Base-by-base conservation (phyloP, 2,797 vertebrate genomes). In the Acipenser ruthenus region DNA sequence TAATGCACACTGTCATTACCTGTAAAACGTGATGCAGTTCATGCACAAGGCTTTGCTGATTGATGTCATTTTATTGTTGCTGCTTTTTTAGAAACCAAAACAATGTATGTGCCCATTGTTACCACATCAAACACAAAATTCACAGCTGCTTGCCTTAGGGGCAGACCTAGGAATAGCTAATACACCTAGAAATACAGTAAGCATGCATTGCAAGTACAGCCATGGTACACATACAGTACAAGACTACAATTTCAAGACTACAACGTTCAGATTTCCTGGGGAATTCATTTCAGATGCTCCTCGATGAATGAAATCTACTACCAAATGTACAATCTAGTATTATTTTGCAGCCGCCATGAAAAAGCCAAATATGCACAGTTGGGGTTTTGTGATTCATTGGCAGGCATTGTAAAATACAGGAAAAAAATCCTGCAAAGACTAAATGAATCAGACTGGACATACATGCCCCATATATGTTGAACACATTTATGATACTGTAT, bases 111-210 rank as follows among this genome's bases (percentile, higher is more conserved):
- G 11, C 51, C 48, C 15, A 13, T 11, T 7, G 6, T 64, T 65
- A 60, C 68, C 50, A 70, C 68, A 68, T 63, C 63, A 69, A 72
- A 68, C 68, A 56, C 77, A 74, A 82, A 79, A 85, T 86, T 84
- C 82, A 80, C 76, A 58, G 55, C 55, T 59, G 66, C 69, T 60
- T n/a, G 71, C 70, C 73, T 70, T 73, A 80, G 78, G 72, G 74
- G 79, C 12, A 80, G 83, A 80, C 69, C 75, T 53, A 79, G 81
- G 81, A 76, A 79, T 79, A 81, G 83, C 87, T 84, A 71, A 88
- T 87, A 83, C 82, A 85, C 88, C 87, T 86, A 84, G 84, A 73
- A 89, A 87, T 82, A 71, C 81, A 83, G 80, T 89, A 83, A 83
- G 87, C 88, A 82, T 84, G 79, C 82, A 79, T 80, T 82, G 75